phyloP scores from a whole-genome alignment of 2,888 invertebrate species.

The Melinaea marsaeus region DNA sequence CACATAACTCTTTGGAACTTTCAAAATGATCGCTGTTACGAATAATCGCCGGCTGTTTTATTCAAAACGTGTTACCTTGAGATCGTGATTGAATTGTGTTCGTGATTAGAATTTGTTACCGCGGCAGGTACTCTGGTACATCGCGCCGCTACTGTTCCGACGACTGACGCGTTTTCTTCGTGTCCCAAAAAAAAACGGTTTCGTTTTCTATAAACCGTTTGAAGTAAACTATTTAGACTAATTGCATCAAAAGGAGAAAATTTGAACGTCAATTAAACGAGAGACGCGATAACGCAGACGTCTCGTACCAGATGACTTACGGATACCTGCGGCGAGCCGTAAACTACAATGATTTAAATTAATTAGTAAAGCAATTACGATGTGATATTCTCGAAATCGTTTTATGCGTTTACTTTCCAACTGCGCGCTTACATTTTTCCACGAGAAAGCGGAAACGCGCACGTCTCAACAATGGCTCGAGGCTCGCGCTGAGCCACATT shows the following conservation, averaged over 20 bases:
- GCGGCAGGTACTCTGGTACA: conserved; percentile 21
- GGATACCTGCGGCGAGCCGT: conserved; percentile 8
- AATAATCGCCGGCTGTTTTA: conserved; percentile 26
- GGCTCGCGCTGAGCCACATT: conserved; percentile 66
- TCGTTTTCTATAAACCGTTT: conserved; percentile 21
- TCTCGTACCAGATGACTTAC: conserved; percentile 9
- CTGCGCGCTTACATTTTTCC: conserved; percentile 72
- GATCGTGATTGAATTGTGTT: conserved; percentile 35
- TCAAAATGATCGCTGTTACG: conserved; percentile 30
- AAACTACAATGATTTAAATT: conserved; percentile 28
- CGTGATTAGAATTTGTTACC: conserved; percentile 34
- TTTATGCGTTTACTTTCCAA: conserved; percentile 65
- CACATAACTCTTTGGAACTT: conserved; percentile 29
- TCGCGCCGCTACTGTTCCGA: conserved; percentile 20
- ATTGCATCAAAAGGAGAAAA: conserved; percentile 1
- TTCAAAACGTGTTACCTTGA: conserved; percentile 36
- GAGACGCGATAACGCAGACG: conserved; percentile 1
- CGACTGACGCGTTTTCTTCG: conserved; percentile 22
- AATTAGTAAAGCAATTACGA: conserved; percentile 34
- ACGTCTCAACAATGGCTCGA: conserved; percentile 67
- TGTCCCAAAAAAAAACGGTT: conserved; percentile 13
- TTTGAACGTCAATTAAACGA: conserved; percentile 4
- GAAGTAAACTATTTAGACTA: background rate
- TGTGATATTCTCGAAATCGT: conserved; percentile 43
- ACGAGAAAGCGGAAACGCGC: conserved; percentile 76